phyloP scores from a whole-genome alignment of 2,888 invertebrate species.

The Amblyteles armatorius region DNA sequence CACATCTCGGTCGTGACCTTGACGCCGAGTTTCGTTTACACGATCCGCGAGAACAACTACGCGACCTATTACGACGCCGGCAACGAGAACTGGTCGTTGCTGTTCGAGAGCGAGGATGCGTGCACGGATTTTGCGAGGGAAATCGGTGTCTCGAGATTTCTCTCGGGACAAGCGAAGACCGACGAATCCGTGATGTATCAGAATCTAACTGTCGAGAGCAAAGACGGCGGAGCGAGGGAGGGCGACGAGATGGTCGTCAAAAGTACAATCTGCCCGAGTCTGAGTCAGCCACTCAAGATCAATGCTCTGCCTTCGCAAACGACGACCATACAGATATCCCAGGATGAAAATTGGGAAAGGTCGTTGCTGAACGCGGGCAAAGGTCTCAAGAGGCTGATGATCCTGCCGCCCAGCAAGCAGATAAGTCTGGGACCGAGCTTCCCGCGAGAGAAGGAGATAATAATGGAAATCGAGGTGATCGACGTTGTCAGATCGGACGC shows the following conservation, averaged over 20 bases:
- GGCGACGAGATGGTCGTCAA: conserved; percentile 75
- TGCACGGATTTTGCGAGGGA: conserved; percentile 80
- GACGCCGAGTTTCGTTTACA: conserved; percentile 77
- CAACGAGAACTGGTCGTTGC: conserved; percentile 86
- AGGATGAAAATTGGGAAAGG: conserved; percentile 80
- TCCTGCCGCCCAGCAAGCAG: conserved; percentile 80
- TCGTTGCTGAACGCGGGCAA: conserved; percentile 73
- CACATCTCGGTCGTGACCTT: conserved; percentile 78
- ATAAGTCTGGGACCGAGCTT: conserved; percentile 81
- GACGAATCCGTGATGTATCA: conserved; percentile 76
- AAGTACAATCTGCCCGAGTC: conserved; percentile 74
- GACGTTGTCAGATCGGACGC: conserved; percentile 71
- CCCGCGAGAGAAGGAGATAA: conserved; percentile 78
- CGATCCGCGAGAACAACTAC: conserved; percentile 79
- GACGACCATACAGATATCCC: conserved; percentile 76
- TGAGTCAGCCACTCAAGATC: conserved; percentile 76
- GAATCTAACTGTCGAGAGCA: conserved; percentile 72
- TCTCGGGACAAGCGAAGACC: conserved; percentile 70
- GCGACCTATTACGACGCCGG: conserved; percentile 85
- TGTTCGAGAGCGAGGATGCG: conserved; percentile 83
- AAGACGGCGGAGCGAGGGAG: conserved; percentile 72
- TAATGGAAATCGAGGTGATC: conserved; percentile 78
- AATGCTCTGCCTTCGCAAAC: conserved; percentile 70
- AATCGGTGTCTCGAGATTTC: conserved; percentile 78
- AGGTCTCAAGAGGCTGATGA: conserved; percentile 75